These are phyloP conservation scores for Thomomys bottae DNA, from an alignment of 2,113 vertebrate species.

Conservation along the genomic window DNA sequence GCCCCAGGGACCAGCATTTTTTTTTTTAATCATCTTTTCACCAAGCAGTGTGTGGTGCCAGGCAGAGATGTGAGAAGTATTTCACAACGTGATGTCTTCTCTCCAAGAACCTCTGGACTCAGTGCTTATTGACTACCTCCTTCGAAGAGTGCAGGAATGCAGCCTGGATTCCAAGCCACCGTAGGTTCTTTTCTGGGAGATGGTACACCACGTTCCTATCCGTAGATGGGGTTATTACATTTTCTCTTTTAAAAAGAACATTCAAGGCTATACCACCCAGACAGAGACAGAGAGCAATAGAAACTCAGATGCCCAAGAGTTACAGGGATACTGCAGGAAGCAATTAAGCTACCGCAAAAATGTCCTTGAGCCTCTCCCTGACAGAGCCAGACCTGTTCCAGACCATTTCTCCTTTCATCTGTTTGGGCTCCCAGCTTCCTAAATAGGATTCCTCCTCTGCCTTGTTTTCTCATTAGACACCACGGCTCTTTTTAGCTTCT, in stretches of 20 bases:
- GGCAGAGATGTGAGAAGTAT: not conserved
- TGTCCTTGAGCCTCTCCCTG: conserved; percentile 21
- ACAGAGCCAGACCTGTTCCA: not conserved
- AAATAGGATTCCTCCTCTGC: not conserved
- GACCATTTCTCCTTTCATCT: not conserved
- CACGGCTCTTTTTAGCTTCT: not conserved
- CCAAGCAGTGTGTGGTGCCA: not conserved
- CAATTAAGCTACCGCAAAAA: conserved; percentile 67
- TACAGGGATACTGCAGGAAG: conserved; percentile 60
- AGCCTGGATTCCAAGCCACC: not conserved
- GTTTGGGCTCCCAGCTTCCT: not conserved
- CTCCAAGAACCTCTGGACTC: not conserved
- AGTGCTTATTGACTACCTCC: conserved; percentile 36
- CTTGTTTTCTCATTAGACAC: not conserved
- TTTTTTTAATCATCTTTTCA: not conserved
- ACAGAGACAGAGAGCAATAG: not conserved
- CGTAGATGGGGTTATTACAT: not conserved
- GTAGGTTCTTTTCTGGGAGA: conserved; percentile 36
- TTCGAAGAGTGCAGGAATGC: conserved; percentile 51
- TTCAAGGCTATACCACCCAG: not conserved
- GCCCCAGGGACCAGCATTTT: too few species aligned
- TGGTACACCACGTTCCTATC: not conserved
- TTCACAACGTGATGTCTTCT: not conserved
- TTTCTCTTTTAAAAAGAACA: not conserved
- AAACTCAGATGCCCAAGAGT: conserved; percentile 25